Base-by-base conservation (phyloP, 2,113 vertebrate species). In the Callionymus lyra region DNA sequence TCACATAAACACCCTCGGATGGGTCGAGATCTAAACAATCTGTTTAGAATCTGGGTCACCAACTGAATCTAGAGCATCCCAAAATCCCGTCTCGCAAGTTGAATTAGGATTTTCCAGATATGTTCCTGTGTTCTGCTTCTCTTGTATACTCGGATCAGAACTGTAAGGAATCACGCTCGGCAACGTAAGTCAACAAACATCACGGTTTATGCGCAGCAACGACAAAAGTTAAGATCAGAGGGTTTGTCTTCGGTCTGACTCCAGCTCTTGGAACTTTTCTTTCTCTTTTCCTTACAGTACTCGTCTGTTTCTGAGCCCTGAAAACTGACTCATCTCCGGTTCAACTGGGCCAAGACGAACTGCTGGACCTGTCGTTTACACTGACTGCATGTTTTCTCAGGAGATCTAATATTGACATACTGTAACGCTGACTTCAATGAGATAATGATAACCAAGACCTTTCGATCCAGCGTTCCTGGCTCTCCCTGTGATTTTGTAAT, bases 1-100 rank as follows among this genome's bases (percentile, higher is more conserved):
- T 65, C 49, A 49, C 41, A 65, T 77, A 80, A 76, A 82, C 74
- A 79, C 52, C 33, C 33, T 42, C 62, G 9, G 54, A 38, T n/a
- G n/a, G n/a, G n/a, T n/a, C n/a, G 4, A 27, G 21, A 27, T 27
- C 21, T 77, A 81, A 74, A 81, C 73, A 68, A 2, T 53, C 21
- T 51, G 44, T 19, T 14, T 21, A 50, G 38, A 59, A 77, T 70
- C 66, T 73, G 67, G 69, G 65, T 73, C 60, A 70, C 2, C 16
- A 43, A 12, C 21, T 1, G 41, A 14, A 16, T 33, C 31, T 34
- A 6, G 42, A 27, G 8, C 21, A 6, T 34, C 31, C 32, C 42
- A n/a, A 8, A 15, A 9, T 38, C 47, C 39, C 42, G 31, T 52
- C 38, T 15, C 45, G 8, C 8, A 8, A 27, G 21, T 27, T 4